Conservation (phyloP, 92 coral and sea anemone genomes). For the Epizoanthus ramosus region DNA sequence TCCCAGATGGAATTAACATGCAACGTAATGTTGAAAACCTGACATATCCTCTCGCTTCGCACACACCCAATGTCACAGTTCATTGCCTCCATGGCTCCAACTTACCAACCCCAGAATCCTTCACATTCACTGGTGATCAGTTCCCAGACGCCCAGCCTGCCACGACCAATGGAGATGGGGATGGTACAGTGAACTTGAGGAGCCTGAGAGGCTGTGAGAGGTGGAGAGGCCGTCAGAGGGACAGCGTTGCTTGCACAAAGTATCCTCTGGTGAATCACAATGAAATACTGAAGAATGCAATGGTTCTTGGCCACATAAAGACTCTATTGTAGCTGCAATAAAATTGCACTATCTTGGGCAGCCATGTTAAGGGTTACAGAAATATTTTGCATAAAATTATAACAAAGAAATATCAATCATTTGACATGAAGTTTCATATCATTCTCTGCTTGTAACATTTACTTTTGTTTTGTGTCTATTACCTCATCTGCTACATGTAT, state of each 20-base stretch:
- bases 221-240: slow-evolving; percentile 65
- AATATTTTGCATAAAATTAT: too few relatives aligned
- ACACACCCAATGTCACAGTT: slow-evolving; percentile 72
- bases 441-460: too few relatives aligned
- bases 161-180: slow-evolving; percentile 71
- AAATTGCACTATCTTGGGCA: not conserved
- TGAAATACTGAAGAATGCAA: slow-evolving; percentile 58
- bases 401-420: too few relatives aligned
- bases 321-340: slow-evolving; percentile 41
- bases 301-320: slow-evolving; percentile 59
- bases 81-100: slow-evolving; percentile 73
- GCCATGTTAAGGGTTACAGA: too few relatives aligned
- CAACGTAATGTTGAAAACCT: slow-evolving; percentile 59
- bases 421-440: too few relatives aligned
- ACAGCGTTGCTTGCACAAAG: slow-evolving; percentile 43
- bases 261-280: slow-evolving; percentile 66
- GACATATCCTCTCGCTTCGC: slow-evolving; percentile 60
- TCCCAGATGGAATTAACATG: slow-evolving; percentile 64
- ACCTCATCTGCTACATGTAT: too few relatives aligned
- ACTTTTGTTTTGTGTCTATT: too few relatives aligned
- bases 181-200: slow-evolving; percentile 76
- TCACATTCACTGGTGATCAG: slow-evolving; percentile 65
- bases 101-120: slow-evolving; percentile 64
- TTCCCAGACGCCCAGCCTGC: slow-evolving; percentile 78
- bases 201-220: slow-evolving; percentile 74